Conservation (phyloP, 2,797 vertebrate species). For the Tiaroga cobitis region DNA sequence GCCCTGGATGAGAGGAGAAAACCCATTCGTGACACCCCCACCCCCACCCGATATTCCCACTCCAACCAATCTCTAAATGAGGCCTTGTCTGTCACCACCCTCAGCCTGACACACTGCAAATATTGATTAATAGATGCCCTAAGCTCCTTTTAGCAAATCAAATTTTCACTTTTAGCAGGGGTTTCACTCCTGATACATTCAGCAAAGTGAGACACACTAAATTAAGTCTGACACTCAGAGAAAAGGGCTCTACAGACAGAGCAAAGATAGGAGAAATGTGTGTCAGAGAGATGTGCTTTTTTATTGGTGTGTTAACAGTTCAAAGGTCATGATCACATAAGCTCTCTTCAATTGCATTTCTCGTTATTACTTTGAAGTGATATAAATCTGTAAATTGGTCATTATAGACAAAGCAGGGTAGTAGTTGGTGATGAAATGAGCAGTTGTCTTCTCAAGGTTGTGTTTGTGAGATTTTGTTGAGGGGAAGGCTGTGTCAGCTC, state of each 20-base stretch:
- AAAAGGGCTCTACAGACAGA: constrained; percentile 86
- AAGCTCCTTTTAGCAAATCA: constrained; percentile 99
- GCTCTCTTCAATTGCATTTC: constrained; percentile 42
- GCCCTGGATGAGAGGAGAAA: constrained; percentile 31
- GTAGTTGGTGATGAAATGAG: constrained; percentile 63
- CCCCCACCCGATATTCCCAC: constrained; percentile 40
- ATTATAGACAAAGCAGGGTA: constrained; percentile 54
- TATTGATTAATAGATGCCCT: constrained; percentile 99
- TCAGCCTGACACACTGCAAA: constrained; percentile 91
- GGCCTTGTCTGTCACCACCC: constrained; percentile 85
- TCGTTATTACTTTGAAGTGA: constrained; percentile 65
- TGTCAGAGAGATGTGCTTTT: constrained; percentile 33
- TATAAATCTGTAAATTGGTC: constrained; percentile 69
- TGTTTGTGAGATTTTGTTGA: background rate
- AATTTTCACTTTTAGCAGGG: constrained; percentile 94
- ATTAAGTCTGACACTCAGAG: constrained; percentile 92
- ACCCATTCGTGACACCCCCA: constrained; percentile 42
- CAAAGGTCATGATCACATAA: constrained; percentile 19
- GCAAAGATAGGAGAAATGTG: constrained; percentile 53
- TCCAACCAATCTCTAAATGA: constrained; percentile 63
- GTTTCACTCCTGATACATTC: constrained; percentile 86
- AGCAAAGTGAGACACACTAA: constrained; percentile 92
- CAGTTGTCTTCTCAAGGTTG: constrained; percentile 34
- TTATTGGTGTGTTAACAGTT: constrained; percentile 14
- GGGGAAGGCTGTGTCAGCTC: background rate